These are phyloP conservation scores for Pao palembangensis DNA, from an alignment of 2,113 vertebrate species.

Conservation along the genomic window DNA sequence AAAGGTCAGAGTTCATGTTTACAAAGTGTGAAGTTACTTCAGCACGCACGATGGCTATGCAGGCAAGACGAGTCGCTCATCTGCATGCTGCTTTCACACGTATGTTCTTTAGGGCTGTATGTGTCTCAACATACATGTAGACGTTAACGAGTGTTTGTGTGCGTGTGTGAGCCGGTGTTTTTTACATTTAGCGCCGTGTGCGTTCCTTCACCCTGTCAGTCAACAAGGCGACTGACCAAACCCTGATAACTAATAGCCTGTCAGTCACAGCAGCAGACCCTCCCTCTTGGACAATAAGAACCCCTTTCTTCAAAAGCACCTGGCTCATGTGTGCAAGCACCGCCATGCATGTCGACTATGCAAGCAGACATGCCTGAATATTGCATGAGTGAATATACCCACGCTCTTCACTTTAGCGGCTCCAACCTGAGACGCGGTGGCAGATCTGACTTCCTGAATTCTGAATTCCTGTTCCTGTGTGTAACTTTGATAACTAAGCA, in stretches of 20 bases:
- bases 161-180: slow-evolving; percentile 21
- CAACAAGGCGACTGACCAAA: slow-evolving; percentile 48
- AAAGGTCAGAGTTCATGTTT: slow-evolving; percentile 29
- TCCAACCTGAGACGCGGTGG: slow-evolving; percentile 19
- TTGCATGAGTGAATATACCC: slow-evolving; percentile 13
- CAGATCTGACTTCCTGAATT: too few relatives aligned
- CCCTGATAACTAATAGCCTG: slow-evolving; percentile 59
- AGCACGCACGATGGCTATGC: not conserved
- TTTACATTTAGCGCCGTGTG: slow-evolving; percentile 50
- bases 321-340: slow-evolving; percentile 6
- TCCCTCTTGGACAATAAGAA: slow-evolving; percentile 51
- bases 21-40: slow-evolving; percentile 5
- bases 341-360: not conserved
- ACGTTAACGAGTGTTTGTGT: not conserved
- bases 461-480: not conserved
- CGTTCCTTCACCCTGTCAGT: slow-evolving; percentile 52
- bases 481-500: not conserved
- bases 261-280: slow-evolving; percentile 51
- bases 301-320: slow-evolving; percentile 32
- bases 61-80: not conserved
- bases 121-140: not conserved
- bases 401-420: slow-evolving; percentile 32
- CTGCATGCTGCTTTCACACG: not conserved
- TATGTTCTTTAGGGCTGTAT: not conserved
- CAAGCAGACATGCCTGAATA: not conserved